phyloP scores from a whole-genome alignment of 2,797 vertebrate genomes.

The Sparus aurata region DNA sequence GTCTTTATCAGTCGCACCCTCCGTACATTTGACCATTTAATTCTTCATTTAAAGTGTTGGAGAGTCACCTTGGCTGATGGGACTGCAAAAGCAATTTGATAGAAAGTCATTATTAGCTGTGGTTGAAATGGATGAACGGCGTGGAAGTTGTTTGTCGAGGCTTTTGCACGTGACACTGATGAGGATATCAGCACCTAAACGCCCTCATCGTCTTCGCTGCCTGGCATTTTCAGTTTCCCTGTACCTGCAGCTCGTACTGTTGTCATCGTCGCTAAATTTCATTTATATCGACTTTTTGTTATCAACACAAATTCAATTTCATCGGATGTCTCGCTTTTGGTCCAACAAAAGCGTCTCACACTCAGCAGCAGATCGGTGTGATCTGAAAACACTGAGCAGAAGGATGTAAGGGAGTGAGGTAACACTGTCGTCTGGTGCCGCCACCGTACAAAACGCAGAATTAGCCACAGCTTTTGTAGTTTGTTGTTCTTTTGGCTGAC shows the following conservation, averaged over 20 bases:
- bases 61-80: constrained; percentile 42
- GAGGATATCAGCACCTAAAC: not conserved
- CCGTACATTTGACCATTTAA: too few relatives aligned
- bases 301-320: not conserved
- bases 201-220: too few relatives aligned
- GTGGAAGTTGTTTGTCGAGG: not conserved
- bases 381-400: too few relatives aligned
- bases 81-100: not conserved
- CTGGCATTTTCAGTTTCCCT: not conserved
- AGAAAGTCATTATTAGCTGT: constrained; percentile 19
- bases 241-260: too few relatives aligned
- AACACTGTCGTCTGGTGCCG: not conserved
- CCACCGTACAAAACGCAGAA: not conserved
- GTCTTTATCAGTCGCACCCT: not conserved
- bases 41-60: constrained; percentile 19
- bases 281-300: not conserved
- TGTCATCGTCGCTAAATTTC: not conserved
- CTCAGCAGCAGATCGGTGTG: not conserved
- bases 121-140: constrained; percentile 1
- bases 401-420: not conserved
- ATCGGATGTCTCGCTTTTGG: not conserved
- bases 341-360: not conserved
- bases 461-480: not conserved
- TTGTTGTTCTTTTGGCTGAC: not conserved
- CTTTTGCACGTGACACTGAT: not conserved